phyloP scores from a whole-genome alignment of 2,888 invertebrate genomes.

The Malthinus seriepunctatus region DNA sequence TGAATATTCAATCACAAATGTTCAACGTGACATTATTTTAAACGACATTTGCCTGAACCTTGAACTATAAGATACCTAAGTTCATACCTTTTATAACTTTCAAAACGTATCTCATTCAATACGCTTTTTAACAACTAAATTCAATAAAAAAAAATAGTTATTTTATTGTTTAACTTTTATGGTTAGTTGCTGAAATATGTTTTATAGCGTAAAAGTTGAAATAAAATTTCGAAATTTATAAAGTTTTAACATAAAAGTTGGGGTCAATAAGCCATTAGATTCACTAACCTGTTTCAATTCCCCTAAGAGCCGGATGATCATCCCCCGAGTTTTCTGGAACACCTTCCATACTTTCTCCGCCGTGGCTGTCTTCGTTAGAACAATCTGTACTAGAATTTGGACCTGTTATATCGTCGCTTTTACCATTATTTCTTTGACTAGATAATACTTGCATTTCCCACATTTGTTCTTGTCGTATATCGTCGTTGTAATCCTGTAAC shows the following conservation, averaged over 20 bases:
- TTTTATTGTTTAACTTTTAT: background rate
- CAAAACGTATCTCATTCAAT: no score
- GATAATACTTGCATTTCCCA: slow-evolving; percentile 88
- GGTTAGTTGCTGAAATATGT: background rate
- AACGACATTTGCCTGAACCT: no score
- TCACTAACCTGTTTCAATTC: slow-evolving; percentile 61
- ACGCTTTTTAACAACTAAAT: no score
- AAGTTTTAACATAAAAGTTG: background rate
- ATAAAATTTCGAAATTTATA: background rate
- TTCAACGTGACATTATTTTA: no score
- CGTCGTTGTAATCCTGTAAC: slow-evolving; percentile 85
- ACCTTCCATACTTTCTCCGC: slow-evolving; percentile 51
- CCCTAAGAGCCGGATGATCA: slow-evolving; percentile 68
- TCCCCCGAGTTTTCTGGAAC: slow-evolving; percentile 55
- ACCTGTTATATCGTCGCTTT: slow-evolving; percentile 43
- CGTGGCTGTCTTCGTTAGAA: slow-evolving; percentile 55
- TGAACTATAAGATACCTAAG: no score
- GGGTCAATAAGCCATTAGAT: background rate
- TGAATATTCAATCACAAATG: no score
- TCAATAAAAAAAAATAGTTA: no score
- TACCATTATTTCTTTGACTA: slow-evolving; percentile 53
- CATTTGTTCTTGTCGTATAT: slow-evolving; percentile 89
- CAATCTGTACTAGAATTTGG: slow-evolving; percentile 39
- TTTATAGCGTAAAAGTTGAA: background rate
- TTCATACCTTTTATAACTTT: no score